Evolutionary conservation across 2,113 vertebrate genomes (phyloP), one percentile per base, ranked within the genome.

Genomic region (Diadophis punctatus): DNA sequence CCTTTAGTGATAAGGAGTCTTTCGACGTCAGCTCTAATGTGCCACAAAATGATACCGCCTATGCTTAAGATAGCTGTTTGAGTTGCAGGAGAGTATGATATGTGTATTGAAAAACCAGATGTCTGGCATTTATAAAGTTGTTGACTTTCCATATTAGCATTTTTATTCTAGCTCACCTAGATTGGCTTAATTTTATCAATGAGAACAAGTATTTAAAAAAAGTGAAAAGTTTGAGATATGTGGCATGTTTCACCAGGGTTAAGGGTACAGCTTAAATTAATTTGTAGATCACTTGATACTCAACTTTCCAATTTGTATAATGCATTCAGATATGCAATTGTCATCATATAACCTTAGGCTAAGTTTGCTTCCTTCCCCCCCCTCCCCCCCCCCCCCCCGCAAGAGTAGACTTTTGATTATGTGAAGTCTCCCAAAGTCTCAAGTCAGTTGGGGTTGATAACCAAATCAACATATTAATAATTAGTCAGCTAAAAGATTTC

Each of bases 61-160:
- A 52, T 14, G 58, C 5, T 0, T 89, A 94, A 92, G 94, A 93
- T 53, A 0, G 3, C 55, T 94, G 53, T 91, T 48, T 16, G 0
- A 53, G 89, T 85, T 91, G 87, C 92, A 49, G 46, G 87, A 52
- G n/a, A 90, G 90, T 89, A 89, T 0, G 86, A 56, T 91, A 46
- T 88, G 90, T 16, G 55, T 95, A 91, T 63, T 91, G 80, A 84
- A 60, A 90, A 90, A 18, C 39, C 63, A 46, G 86, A 22, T 86
- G 60, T 74, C 48, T 85, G 49, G 25, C 49, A 55, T 53, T 88
- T 55, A 52, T 39, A 88, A 92, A 55, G 1, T 55, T 92, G 51
- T 92, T 48, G 46, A 92, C 55, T 52, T 10, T 60, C 60, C 46
- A 43, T 30, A 23, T 91, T 52, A 60, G 46, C 53, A 16, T 87